Evolutionary conservation across 1,140 invertebrate species (phyloP).

Genomic region (Caerostris extrusa): DNA sequence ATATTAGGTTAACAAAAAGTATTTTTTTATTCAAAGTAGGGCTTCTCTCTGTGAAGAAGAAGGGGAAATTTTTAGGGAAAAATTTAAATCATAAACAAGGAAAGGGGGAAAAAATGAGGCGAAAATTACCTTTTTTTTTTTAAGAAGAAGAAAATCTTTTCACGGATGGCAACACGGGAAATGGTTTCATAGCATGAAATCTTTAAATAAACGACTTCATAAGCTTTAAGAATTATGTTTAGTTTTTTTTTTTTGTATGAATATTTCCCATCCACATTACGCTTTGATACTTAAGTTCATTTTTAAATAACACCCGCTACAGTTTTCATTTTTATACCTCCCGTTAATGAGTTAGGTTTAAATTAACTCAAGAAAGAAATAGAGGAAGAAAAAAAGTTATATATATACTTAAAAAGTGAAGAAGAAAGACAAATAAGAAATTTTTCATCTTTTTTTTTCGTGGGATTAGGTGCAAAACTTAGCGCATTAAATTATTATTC

Average conservation of each 20-base stretch:
- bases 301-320: slow-evolving; percentile 65
- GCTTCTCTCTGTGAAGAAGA: not conserved
- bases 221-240: slow-evolving; percentile 44
- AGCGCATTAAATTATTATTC: slow-evolving; percentile 12
- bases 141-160: slow-evolving; percentile 40
- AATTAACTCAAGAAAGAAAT: slow-evolving; percentile 53
- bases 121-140: slow-evolving; percentile 53
- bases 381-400: not conserved
- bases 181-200: slow-evolving; percentile 64
- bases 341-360: slow-evolving; percentile 61
- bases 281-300: slow-evolving; percentile 53
- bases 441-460: not conserved
- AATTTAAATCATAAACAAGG: slow-evolving; percentile 54
- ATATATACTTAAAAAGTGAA: not conserved
- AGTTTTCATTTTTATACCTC: slow-evolving; percentile 22
- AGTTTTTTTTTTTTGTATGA: not conserved
- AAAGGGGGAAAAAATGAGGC: not conserved
- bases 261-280: slow-evolving; percentile 38
- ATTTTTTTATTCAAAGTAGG: slow-evolving; percentile 56
- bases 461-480: slow-evolving; percentile 43
- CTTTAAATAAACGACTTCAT: slow-evolving; percentile 68
- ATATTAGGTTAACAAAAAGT: slow-evolving; percentile 59
- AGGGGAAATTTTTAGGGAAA: slow-evolving; percentile 21
- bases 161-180: slow-evolving; percentile 62
- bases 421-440: slow-evolving; percentile 12